phyloP scores from a whole-genome alignment of 1,140 invertebrate genomes.

The Penaeus chinensis region DNA sequence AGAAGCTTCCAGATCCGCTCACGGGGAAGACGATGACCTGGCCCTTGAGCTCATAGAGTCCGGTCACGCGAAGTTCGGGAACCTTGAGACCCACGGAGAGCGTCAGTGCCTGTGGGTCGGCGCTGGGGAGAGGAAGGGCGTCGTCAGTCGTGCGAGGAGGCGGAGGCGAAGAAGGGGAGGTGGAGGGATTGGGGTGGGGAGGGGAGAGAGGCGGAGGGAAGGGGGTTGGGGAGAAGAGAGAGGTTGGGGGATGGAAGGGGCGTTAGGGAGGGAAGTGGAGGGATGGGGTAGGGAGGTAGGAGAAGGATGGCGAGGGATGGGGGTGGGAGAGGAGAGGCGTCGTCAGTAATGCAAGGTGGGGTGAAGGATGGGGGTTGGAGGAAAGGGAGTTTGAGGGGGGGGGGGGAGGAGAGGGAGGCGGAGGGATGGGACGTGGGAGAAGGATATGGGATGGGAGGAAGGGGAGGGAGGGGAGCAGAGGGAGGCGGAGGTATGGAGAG shows the following conservation, averaged over 20 bases:
- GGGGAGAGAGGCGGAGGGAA: neutral
- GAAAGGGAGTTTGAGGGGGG: neutral
- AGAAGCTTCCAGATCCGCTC: conserved; percentile 23
- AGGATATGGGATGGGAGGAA: neutral
- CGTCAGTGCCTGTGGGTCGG: conserved; percentile 1
- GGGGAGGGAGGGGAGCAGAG: neutral
- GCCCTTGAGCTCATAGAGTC: conserved; percentile 26
- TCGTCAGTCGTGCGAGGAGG: no score
- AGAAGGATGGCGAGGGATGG: neutral
- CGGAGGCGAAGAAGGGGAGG: neutral
- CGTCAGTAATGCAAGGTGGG: no score
- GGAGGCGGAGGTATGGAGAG: neutral
- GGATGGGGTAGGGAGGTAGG: neutral
- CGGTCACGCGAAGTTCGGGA: conserved; percentile 19
- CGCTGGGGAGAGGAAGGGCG: neutral
- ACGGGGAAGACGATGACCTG: conserved; percentile 34
- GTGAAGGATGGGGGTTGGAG: no score
- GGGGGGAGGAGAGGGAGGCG: neutral
- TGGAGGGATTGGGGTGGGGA: neutral
- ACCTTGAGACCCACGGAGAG: conserved; percentile 32
- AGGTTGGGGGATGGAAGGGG: neutral
- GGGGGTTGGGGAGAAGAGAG: neutral
- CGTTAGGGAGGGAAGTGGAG: neutral
- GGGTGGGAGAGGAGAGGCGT: neutral
- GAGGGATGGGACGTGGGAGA: neutral